Percentiles rank a stretch among this genome's conserved stretches.
phyloP scores from a whole-genome alignment of 2,797 vertebrate species.

The Gorsachius magnificus region DNA sequence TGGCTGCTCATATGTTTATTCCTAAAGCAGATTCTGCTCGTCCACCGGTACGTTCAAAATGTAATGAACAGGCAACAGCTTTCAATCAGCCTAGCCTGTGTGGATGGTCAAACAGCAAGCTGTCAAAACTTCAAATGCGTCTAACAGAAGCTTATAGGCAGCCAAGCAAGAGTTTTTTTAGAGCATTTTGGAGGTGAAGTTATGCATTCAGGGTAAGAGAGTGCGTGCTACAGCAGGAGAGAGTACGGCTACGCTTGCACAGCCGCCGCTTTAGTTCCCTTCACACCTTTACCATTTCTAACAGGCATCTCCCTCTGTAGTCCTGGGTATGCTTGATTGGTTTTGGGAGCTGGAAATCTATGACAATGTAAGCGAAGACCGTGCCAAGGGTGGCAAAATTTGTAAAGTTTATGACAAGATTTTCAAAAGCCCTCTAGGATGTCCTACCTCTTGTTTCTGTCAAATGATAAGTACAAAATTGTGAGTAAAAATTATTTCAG shows the following conservation, averaged over 20 bases:
- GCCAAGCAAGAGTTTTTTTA: background rate
- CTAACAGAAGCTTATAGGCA: background rate
- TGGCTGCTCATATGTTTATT: background rate
- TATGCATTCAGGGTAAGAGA: background rate
- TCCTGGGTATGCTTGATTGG: background rate
- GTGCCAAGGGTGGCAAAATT: background rate
- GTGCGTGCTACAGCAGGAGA: background rate
- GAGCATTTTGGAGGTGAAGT: background rate
- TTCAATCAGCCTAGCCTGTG: background rate
- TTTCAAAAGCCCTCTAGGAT: background rate
- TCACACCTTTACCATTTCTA: background rate
- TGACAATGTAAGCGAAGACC: background rate
- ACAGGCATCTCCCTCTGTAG: background rate
- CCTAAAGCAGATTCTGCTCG: background rate
- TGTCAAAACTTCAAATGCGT: background rate
- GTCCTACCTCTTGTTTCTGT: background rate
- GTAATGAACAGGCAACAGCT: background rate
- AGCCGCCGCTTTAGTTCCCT: background rate
- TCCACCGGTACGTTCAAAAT: background rate
- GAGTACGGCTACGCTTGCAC: background rate
- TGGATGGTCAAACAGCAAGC: background rate
- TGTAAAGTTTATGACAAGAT: background rate
- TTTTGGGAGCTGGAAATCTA: background rate
- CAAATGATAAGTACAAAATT: background rate
- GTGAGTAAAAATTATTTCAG: background rate